Evolutionary conservation across 2,113 vertebrate genomes (phyloP).

Genomic region (Hippoglossus stenolepis): DNA sequence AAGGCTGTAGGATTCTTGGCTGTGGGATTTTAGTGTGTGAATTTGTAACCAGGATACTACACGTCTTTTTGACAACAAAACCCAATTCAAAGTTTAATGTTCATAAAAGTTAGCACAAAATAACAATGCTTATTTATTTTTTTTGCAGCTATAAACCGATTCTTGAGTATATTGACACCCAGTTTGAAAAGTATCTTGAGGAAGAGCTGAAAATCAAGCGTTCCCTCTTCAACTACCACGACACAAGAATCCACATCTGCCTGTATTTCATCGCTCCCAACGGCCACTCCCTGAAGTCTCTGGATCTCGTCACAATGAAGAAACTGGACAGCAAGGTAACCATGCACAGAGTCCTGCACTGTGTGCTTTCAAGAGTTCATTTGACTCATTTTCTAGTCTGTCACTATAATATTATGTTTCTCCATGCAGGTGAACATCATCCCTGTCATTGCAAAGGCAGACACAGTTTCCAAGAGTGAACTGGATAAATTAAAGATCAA

Average conservation of each 20-base stretch:
- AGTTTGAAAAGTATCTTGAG: slow-evolving; percentile 96
- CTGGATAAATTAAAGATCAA: slow-evolving; percentile 97
- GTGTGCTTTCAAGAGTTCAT: neutral
- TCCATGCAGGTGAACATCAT: slow-evolving; percentile 93
- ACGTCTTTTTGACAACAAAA: slow-evolving; percentile 1
- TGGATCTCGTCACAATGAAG: slow-evolving; percentile 98
- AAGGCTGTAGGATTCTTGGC: slow-evolving; percentile 25
- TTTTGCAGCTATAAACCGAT: slow-evolving; percentile 94
- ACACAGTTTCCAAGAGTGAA: slow-evolving; percentile 95
- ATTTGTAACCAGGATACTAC: slow-evolving; percentile 40
- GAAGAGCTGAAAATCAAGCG: slow-evolving; percentile 97
- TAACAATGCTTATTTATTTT: neutral
- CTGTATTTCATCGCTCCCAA: slow-evolving; percentile 96
- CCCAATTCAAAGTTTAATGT: neutral
- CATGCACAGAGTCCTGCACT: neutral
- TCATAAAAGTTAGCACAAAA: neutral
- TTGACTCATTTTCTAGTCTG: neutral
- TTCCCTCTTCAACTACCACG: slow-evolving; percentile 91
- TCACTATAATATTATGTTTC: neutral
- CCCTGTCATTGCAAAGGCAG: slow-evolving; percentile 96
- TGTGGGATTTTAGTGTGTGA: neutral
- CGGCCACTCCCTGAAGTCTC: slow-evolving; percentile 93
- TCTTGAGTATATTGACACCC: slow-evolving; percentile 94
- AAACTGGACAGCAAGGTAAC: slow-evolving; percentile 96
- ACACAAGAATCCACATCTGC: slow-evolving; percentile 94